Conservation (phyloP, 2,888 invertebrate genomes). For the Seira ritae region DNA sequence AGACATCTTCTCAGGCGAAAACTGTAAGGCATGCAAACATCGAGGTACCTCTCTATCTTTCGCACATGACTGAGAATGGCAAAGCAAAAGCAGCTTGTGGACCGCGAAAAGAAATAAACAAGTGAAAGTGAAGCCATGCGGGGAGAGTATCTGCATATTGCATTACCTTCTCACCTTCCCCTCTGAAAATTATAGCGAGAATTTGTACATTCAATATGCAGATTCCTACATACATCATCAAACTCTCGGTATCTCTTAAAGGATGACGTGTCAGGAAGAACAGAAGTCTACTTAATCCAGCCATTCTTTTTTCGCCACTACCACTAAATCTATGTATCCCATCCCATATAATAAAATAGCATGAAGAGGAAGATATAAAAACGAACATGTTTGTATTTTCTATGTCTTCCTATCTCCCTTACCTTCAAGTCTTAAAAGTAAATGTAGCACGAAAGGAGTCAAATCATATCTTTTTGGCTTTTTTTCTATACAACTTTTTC, state of each 20-base stretch:
- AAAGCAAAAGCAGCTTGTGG: background rate
- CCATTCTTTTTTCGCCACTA: constrained; percentile 32
- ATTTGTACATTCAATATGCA: background rate
- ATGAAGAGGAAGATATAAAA: constrained; percentile 22
- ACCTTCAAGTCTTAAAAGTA: background rate
- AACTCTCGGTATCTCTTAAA: constrained; percentile 19
- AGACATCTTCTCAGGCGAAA: background rate
- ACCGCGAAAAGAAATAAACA: constrained; percentile 36
- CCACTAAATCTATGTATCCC: constrained; percentile 9
- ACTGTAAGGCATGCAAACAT: background rate
- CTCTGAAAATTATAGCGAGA: background rate
- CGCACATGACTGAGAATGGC: background rate
- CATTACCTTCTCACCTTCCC: constrained; percentile 18
- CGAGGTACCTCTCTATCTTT: background rate
- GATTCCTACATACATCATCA: background rate
- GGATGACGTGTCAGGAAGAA: constrained; percentile 46
- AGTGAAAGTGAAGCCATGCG: constrained; percentile 48
- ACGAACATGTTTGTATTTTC: constrained; percentile 29
- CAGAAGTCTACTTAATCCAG: constrained; percentile 45
- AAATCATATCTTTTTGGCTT: background rate
- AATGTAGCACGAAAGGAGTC: background rate
- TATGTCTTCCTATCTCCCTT: background rate
- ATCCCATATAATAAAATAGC: constrained; percentile 28
- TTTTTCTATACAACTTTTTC: background rate
- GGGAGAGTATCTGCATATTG: constrained; percentile 30